Evolutionary conservation across 2,113 vertebrate species (phyloP).

Genomic region (Ibidorhyncha struthersii): DNA sequence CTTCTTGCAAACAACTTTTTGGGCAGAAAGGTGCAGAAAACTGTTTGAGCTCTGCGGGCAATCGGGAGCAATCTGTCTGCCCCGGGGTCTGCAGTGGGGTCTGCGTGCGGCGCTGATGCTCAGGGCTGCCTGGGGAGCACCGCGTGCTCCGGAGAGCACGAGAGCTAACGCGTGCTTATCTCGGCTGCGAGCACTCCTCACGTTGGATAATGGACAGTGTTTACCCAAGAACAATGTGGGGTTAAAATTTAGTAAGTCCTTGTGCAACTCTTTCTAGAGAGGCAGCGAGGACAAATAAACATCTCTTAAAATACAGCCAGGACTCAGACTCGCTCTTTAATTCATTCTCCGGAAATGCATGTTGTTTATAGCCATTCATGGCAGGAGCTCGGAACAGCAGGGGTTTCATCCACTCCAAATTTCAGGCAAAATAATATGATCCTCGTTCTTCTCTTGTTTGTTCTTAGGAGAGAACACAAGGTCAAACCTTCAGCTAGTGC

Average conservation of each 20-base stretch:
- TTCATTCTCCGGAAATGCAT: conserved; percentile 9
- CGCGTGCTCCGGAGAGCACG: not conserved
- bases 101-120: not conserved
- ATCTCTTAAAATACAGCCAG: not conserved
- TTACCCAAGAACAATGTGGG: conserved; percentile 30
- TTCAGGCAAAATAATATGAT: conserved; percentile 1
- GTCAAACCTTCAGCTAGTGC: conserved; percentile 2
- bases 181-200: fast-evolving
- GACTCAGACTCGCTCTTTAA: not conserved
- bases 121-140: not conserved
- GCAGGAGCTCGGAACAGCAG: conserved; percentile 9
- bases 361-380: conserved; percentile 25
- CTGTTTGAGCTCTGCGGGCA: not conserved
- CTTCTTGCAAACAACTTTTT: not conserved
- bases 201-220: not conserved
- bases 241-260: conserved; percentile 47
- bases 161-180: not conserved
- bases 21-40: not conserved
- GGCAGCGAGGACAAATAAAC: conserved; percentile 56
- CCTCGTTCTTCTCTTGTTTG: not conserved
- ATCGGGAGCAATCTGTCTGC: not conserved
- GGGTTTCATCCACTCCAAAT: conserved; percentile 35
- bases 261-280: conserved; percentile 44
- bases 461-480: conserved; percentile 36
- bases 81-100: not conserved